Conservation (phyloP, 2,888 invertebrate genomes). For the Oegoconia quadripuncta region DNA sequence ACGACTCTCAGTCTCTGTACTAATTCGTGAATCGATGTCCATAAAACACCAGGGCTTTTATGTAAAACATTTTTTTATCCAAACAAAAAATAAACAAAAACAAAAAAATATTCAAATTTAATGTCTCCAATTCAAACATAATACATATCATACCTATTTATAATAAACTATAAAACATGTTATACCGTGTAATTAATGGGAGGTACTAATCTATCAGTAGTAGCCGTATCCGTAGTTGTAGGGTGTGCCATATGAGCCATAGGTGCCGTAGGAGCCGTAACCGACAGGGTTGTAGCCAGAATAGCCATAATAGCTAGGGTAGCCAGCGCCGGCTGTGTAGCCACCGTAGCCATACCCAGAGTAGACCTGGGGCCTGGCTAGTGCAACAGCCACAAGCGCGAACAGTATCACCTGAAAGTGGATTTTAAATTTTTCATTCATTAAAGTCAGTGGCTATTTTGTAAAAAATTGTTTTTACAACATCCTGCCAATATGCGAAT, state of each 20-base stretch:
- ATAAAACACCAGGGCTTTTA: too few relatives aligned
- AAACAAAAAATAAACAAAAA: too few relatives aligned
- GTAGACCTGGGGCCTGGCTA: conserved; percentile 68
- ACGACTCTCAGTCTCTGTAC: too few relatives aligned
- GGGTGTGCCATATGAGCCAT: conserved; percentile 49
- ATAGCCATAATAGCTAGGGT: conserved; percentile 57
- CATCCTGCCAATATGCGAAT: not conserved
- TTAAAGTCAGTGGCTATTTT: not conserved
- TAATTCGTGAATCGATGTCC: too few relatives aligned
- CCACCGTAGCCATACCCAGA: conserved; percentile 49
- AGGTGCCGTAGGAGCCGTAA: conserved; percentile 51
- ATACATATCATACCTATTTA: not conserved
- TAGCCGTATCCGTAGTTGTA: conserved; percentile 61
- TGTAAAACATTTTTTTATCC: too few relatives aligned
- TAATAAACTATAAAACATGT: not conserved
- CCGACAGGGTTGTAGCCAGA: conserved; percentile 54
- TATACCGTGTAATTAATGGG: not conserved
- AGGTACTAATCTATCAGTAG: conserved; percentile 32
- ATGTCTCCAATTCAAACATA: too few relatives aligned
- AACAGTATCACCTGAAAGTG: conserved; percentile 63
- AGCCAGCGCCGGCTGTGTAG: conserved; percentile 39
- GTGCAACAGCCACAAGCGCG: conserved; percentile 62
- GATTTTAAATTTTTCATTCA: not conserved
- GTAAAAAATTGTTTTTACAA: not conserved
- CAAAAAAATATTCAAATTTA: too few relatives aligned